phyloP scores from a whole-genome alignment of 1,140 invertebrate species.

The Formica exsecta region DNA sequence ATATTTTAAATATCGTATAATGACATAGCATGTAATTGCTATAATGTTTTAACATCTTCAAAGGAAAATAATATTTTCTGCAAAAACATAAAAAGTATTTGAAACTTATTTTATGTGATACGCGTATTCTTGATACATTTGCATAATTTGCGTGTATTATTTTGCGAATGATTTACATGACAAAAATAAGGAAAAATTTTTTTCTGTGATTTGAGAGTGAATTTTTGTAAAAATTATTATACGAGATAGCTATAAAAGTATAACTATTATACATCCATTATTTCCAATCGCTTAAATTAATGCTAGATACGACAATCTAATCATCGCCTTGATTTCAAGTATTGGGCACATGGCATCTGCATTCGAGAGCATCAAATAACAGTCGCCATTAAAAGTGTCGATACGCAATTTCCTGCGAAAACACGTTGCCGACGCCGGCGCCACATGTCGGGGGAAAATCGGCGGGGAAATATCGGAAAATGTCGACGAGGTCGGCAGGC shows the following conservation, averaged over 20 bases:
- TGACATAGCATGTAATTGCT: background rate
- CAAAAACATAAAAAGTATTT: too few relatives aligned
- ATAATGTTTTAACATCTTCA: background rate
- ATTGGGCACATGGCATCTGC: constrained; percentile 20
- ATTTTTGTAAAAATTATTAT: background rate
- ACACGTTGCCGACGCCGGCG: constrained; percentile 45
- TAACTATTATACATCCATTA: background rate
- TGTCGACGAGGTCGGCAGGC: constrained; percentile 37
- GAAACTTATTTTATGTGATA: too few relatives aligned
- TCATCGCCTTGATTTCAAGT: constrained; percentile 7
- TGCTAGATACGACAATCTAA: background rate
- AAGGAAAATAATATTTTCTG: constrained; percentile 3
- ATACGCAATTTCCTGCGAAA: constrained; percentile 59
- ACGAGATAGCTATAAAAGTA: too few relatives aligned
- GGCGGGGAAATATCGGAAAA: constrained; percentile 52
- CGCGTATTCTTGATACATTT: constrained; percentile 13
- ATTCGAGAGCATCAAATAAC: constrained; percentile 52
- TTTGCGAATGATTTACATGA: background rate
- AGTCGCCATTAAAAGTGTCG: constrained; percentile 51
- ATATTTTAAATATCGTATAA: constrained; percentile 1
- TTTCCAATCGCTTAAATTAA: background rate
- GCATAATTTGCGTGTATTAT: constrained; percentile 24
- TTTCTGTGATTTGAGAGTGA: background rate
- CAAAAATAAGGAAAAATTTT: background rate
- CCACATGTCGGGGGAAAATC: constrained; percentile 37